phyloP scores from a whole-genome alignment of 2,888 invertebrate genomes.

The Psococerastis gibbosa region DNA sequence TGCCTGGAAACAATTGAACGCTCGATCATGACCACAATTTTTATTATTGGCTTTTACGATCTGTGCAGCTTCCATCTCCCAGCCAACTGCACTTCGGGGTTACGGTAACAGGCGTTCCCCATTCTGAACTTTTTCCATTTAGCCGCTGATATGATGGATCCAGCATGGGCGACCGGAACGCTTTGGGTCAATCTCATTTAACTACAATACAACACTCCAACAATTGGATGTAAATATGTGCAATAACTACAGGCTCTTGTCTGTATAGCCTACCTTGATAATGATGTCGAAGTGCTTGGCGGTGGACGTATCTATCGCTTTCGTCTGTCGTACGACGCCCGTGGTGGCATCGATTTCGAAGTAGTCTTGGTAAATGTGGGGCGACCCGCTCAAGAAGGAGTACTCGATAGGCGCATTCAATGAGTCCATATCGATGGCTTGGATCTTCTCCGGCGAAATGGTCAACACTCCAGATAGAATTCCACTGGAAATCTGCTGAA shows the following conservation, averaged over 20 bases:
- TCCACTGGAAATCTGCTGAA: constrained; percentile 62
- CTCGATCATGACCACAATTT: too few relatives aligned
- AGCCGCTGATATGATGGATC: too few relatives aligned
- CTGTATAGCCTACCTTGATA: constrained; percentile 42
- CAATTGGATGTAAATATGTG: neutral
- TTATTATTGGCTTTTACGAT: too few relatives aligned
- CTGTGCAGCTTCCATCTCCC: too few relatives aligned
- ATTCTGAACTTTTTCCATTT: too few relatives aligned
- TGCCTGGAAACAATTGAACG: constrained; percentile 37
- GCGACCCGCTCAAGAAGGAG: constrained; percentile 62
- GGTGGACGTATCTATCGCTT: constrained; percentile 57
- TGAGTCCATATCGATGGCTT: constrained; percentile 79
- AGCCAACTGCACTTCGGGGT: too few relatives aligned
- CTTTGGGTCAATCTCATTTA: neutral
- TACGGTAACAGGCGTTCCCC: too few relatives aligned
- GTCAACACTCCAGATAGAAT: constrained; percentile 65
- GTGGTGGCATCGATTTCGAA: constrained; percentile 66
- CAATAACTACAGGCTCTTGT: neutral
- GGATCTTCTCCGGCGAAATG: constrained; percentile 70
- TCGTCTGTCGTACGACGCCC: constrained; percentile 62
- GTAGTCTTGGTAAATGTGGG: constrained; percentile 54
- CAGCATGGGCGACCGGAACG: too few relatives aligned
- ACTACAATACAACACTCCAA: neutral
- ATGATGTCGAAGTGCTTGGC: constrained; percentile 62
- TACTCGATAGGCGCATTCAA: constrained; percentile 66